Base-by-base conservation (phyloP, 1,140 invertebrate species). In the Macrobrachium rosenbergii region DNA sequence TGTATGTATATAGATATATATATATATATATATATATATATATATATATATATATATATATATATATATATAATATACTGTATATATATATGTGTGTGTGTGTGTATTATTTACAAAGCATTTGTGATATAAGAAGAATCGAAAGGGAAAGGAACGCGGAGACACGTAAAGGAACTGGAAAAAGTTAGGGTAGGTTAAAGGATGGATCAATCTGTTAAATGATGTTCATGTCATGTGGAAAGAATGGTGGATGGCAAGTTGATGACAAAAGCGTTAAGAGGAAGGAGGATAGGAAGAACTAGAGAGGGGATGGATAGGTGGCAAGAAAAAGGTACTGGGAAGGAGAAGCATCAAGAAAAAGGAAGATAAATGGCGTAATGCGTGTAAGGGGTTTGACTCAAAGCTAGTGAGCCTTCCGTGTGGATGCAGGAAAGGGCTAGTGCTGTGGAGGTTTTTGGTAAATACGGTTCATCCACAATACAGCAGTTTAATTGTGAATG, bases 1-100 rank as follows among this genome's bases (percentile, higher is more conserved):
- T 83, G 12, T 69, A 45, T 69, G 17, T 69, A 45, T 67, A 69
- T 83, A 75, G 52, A 75, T 83, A 75, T 83, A 75, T 76, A 75
- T 83, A 75, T 83, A 75, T 83, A 75, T 83, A 75, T 59, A 83
- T 58, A 75, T 58, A 59, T 11, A 75, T 60, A 75, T 75, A 59
- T 60, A 75, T 60, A 75, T 60, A 83, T 60, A 75, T 60, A 83
- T 60, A 83, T 60, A 75, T 60, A 60, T 60, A 75, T 60, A 75
- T 60, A 75, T 73, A 75, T 73, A 75, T n/a, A n/a, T n/a, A n/a
- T n/a, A n/a, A n/a, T n/a, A n/a, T n/a, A n/a, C n/a, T n/a, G n/a
- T n/a, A n/a, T 73, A 75, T 73, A 75, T 73, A 75, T 73, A 75
- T 73, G 60, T 73, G 60, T 73, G 60, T 58, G 60, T 73, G 60